Percentiles rank a stretch among this genome's conserved stretches.
These are phyloP conservation scores for Popillia japonica DNA, from an alignment of 1,140 invertebrate species.

Conservation along the genomic window DNA sequence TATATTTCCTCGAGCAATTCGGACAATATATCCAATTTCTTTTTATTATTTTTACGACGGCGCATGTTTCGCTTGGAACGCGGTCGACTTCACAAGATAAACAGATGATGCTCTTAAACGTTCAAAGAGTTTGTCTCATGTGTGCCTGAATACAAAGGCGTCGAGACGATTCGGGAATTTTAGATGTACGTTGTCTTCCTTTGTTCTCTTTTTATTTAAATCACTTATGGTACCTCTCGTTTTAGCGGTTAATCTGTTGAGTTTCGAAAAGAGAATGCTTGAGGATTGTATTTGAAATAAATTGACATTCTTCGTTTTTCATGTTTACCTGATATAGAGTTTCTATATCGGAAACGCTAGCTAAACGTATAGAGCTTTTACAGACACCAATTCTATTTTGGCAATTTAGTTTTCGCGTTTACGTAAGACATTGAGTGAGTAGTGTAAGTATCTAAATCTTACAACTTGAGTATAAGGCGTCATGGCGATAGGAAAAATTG, in stretches of 20 bases:
- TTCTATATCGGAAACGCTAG: too few species aligned
- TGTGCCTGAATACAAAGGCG: constrained; percentile 5
- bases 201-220: not conserved
- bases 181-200: not conserved
- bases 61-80: constrained; percentile 16
- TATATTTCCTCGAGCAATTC: constrained; percentile 7
- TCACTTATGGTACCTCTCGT: not conserved
- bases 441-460: too few species aligned
- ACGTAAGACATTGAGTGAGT: too few species aligned
- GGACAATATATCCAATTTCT: constrained; percentile 28
- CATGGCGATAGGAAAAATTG: too few species aligned
- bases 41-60: constrained; percentile 31
- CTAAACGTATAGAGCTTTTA: too few species aligned
- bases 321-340: too few species aligned
- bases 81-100: constrained; percentile 2
- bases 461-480: too few species aligned
- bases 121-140: not conserved
- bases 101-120: constrained; percentile 32
- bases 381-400: too few species aligned
- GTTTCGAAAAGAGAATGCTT: not conserved
- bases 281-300: too few species aligned
- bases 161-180: not conserved
- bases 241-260: not conserved
- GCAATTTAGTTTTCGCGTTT: too few species aligned
- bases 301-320: too few species aligned